Evolutionary conservation across 2,888 invertebrate species (phyloP), one percentile per base, ranked within the genome.

Genomic region (Helicoverpa assulta): DNA sequence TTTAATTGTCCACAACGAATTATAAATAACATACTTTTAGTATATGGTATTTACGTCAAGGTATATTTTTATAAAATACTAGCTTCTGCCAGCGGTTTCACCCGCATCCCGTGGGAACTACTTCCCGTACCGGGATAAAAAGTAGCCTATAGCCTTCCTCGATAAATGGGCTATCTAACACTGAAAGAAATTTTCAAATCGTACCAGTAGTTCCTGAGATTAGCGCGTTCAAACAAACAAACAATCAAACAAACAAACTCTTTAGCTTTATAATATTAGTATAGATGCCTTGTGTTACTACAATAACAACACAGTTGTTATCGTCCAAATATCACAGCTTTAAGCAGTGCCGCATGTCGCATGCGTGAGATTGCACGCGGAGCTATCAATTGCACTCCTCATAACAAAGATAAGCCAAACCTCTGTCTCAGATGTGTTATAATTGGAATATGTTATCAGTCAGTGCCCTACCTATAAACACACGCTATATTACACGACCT

Each of bases 391-490:
- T 65, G 19, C 50, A 61, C 55, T 63, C 76, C 50, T 61, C 61
- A 69, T 50, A 78, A 74, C 58, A 67, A 73, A 58, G 71, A 80
- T 81, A 82, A 78, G 53, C 57, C 33, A 61, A 29, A 67, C 64
- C 62, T 59, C 53, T 60, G 55, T 37, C 64, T 68, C 67, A 66
- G 50, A 64, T 60, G 64, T 59, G 68, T 70, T 78, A 78, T 79
- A 70, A 81, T 70, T 81, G 66, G 78, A 69, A 73, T 67, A 70
- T 26, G 47, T 73, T 78, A 82, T 82, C 82, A 76, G 82, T 81
- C 82, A 84, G 55, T 72, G 69, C 68, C 73, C 76, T 69, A 70
- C 43, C 55, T 79, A 61, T 56, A 57, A 58, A 47, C 50, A 63
- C 10, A 37, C 26, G 70, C 12, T 67, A 64, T 40, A 50, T 33